Evolutionary conservation across 2,888 invertebrate species (phyloP), one percentile per base, ranked within the genome.

Genomic region (Lasius fuliginosus): DNA sequence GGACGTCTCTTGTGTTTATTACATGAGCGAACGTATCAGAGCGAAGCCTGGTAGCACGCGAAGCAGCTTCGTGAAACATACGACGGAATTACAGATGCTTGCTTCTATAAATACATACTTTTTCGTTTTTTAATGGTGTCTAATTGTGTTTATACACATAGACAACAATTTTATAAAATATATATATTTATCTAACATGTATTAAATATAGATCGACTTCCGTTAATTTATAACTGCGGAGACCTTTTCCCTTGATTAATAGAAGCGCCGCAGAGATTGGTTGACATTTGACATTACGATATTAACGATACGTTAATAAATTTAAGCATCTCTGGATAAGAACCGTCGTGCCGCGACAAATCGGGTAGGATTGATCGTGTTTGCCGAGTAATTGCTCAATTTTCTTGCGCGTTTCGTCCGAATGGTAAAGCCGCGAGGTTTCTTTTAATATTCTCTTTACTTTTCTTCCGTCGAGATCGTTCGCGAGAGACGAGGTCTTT

Each of bases 1-100:
- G 77, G 68, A 71, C 53, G 68, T 69, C 69, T 69, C 58, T 62
- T 82, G 46, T 56, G 56, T 71, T 67, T 56, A 46, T 79, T 79
- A 27, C 46, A 11, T 56, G 42, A 33, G 30, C 36, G 69, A 30
- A 53, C 33, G 42, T 77, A 69, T 79, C 58, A 27, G 18, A 71
- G 46, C 33, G 58, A 0, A 58, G 46, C 9, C 8, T 42, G 27
- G 6, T n/a, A 33, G 18, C 58, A 58, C 33, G 79, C 36, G 42
- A 60, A 46, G 8, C 23, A 11, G 15, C 27, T n/a, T 53, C 69
- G 27, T 58, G 69, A 58, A 36, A 64, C 33, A 60, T 3, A 18
- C 5, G 46, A 42, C 79, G 27, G 49, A 60, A 67, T 1, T n/a
- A 42, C 33, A 58, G 46, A 46, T 56, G 12, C n/a, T 76, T 76